These are phyloP conservation scores for Vireo griseus DNA, from an alignment of 2,797 vertebrate species.

Conservation along the genomic window DNA sequence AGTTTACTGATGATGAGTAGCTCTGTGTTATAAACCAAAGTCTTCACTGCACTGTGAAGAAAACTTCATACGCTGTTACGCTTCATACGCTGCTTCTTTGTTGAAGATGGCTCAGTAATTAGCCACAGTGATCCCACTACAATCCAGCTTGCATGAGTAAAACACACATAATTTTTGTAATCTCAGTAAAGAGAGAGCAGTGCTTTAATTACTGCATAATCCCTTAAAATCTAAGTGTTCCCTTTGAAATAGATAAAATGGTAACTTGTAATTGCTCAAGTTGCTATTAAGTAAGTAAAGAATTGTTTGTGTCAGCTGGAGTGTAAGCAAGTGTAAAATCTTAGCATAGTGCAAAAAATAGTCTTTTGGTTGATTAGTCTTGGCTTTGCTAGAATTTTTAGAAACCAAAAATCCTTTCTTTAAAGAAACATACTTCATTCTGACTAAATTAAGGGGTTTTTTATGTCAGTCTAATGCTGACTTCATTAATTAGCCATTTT, in stretches of 20 bases:
- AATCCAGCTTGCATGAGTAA: not conserved
- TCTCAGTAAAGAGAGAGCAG: not conserved
- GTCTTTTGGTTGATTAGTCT: not conserved
- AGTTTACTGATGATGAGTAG: not conserved
- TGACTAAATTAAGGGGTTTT: not conserved
- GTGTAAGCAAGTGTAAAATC: not conserved
- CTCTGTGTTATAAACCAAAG: not conserved
- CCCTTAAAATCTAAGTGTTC: not conserved
- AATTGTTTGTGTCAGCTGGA: not conserved
- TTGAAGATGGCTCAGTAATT: not conserved
- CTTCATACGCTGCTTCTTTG: not conserved
- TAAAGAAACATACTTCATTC: not conserved
- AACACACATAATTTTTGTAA: not conserved
- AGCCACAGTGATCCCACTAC: not conserved
- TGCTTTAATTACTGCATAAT: slow-evolving; percentile 23
- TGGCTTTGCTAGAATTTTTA: not conserved
- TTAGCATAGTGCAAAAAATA: not conserved
- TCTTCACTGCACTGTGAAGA: not conserved
- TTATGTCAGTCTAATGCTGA: not conserved
- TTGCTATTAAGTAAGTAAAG: slow-evolving; percentile 13
- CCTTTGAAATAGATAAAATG: slow-evolving; percentile 15
- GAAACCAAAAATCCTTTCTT: not conserved
- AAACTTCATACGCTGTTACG: not conserved
- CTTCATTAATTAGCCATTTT: not conserved
- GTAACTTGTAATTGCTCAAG: not conserved